Percentiles rank a stretch among this genome's conserved stretches.
Conservation (phyloP, 2,797 vertebrate species). For the Lacerta viridis region DNA sequence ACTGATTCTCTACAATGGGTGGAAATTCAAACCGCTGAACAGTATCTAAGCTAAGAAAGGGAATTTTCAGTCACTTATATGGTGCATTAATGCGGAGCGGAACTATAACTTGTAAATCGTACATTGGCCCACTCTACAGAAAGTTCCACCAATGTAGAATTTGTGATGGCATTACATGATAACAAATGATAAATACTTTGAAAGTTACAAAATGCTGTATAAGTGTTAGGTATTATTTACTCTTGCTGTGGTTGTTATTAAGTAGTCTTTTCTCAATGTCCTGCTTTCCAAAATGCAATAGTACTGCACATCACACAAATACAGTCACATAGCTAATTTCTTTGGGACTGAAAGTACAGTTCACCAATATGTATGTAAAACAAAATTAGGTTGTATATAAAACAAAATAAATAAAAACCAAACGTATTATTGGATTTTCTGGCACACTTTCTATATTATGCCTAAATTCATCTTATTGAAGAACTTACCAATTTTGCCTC, state of each 20-base stretch:
- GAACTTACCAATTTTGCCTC: slow-evolving; percentile 96
- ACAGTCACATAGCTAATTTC: slow-evolving; percentile 24
- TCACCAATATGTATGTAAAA: slow-evolving; percentile 23
- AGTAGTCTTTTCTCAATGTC: neutral
- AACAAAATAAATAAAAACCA: slow-evolving; percentile 34
- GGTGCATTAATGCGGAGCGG: neutral
- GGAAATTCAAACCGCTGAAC: neutral
- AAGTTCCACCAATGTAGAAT: slow-evolving; percentile 27
- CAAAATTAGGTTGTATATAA: slow-evolving; percentile 8
- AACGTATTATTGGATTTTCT: slow-evolving; percentile 55
- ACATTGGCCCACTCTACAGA: slow-evolving; percentile 33
- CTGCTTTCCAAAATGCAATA: neutral
- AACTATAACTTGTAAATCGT: slow-evolving; percentile 11
- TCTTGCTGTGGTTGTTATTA: no score
- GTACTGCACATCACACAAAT: neutral
- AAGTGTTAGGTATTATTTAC: neutral
- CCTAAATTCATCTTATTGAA: slow-evolving; percentile 64
- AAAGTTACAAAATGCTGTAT: neutral
- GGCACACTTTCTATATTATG: slow-evolving; percentile 26
- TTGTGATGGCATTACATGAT: slow-evolving; percentile 13
- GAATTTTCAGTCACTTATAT: neutral
- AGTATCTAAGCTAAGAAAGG: neutral
- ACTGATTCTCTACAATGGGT: neutral
- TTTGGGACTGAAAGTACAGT: slow-evolving; percentile 1
- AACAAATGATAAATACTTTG: neutral